Conservation (phyloP, 2,888 invertebrate genomes). For the Lysandra bellargus region DNA sequence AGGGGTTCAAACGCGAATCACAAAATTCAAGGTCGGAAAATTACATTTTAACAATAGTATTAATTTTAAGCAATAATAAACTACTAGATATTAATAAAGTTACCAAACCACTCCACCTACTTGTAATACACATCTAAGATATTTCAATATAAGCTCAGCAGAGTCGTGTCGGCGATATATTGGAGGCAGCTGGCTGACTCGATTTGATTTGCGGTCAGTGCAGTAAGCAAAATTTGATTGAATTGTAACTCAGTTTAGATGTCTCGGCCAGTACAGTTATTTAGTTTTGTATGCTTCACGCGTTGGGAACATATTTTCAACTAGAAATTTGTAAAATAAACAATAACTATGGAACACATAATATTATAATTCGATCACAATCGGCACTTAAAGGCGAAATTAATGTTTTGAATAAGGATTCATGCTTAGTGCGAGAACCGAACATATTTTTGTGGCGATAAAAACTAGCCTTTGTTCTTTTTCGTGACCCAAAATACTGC, state of each 20-base stretch:
- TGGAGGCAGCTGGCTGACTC: conserved; percentile 34
- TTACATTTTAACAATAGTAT: too few relatives aligned
- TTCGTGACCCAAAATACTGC: too few relatives aligned
- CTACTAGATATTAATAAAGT: neutral
- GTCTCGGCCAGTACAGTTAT: conserved; percentile 26
- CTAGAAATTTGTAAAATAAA: too few relatives aligned
- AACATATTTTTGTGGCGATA: too few relatives aligned
- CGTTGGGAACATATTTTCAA: neutral
- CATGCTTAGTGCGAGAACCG: too few relatives aligned
- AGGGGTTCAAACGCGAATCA: too few relatives aligned
- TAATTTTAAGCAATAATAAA: neutral
- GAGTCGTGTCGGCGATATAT: conserved; percentile 16
- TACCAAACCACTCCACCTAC: neutral
- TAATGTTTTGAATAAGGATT: too few relatives aligned
- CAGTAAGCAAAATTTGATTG: conserved; percentile 58
- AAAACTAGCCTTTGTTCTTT: too few relatives aligned
- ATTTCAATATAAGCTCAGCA: conserved; percentile 6
- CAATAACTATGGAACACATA: too few relatives aligned
- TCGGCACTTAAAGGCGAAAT: too few relatives aligned
- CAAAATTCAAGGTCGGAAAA: too few relatives aligned
- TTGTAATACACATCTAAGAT: neutral
- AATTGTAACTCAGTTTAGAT: conserved; percentile 47
- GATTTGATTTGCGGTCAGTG: conserved; percentile 54
- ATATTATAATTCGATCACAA: too few relatives aligned
- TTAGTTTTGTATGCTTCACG: neutral